Evolutionary conservation across 2,888 invertebrate species (phyloP).

Genomic region (Amiota minor): DNA sequence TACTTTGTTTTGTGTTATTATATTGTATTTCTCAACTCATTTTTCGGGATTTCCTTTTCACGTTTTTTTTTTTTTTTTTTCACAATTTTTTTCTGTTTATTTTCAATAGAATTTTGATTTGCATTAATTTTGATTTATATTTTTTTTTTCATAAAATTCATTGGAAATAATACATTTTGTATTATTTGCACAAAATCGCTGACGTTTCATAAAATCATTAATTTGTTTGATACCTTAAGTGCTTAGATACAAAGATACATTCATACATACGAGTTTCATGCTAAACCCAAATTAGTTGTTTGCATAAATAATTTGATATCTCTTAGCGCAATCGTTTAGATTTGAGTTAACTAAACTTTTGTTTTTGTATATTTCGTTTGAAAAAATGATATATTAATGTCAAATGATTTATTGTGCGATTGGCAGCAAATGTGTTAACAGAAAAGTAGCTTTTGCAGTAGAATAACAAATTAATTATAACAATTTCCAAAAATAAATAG

Average conservation of each 20-base stretch:
- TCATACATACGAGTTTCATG: slow-evolving; percentile 3
- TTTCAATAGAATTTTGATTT: slow-evolving; percentile 32
- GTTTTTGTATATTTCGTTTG: background rate
- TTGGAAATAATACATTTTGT: slow-evolving; percentile 4
- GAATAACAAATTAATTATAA: no score
- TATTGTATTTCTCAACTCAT: background rate
- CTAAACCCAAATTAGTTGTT: slow-evolving; percentile 7
- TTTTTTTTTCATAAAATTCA: slow-evolving; percentile 27
- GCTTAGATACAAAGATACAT: background rate
- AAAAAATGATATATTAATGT: slow-evolving; percentile 23
- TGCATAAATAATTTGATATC: background rate
- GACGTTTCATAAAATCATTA: slow-evolving; percentile 24
- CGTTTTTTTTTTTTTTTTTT: background rate
- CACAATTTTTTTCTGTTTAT: slow-evolving; percentile 12
- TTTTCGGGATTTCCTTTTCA: slow-evolving; percentile 12
- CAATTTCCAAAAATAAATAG: no score
- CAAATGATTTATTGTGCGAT: slow-evolving; percentile 29
- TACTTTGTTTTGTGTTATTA: background rate
- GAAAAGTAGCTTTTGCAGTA: no score
- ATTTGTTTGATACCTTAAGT: background rate
- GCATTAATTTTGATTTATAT: slow-evolving; percentile 24
- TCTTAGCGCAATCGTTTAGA: slow-evolving; percentile 8
- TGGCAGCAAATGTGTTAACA: no score
- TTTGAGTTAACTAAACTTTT: background rate
- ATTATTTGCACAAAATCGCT: background rate